A percentile compares a stretch with the other conserved stretches of the same genome.
Conservation (phyloP, 1,140 invertebrate species). For the Temnothorax nylanderi region DNA sequence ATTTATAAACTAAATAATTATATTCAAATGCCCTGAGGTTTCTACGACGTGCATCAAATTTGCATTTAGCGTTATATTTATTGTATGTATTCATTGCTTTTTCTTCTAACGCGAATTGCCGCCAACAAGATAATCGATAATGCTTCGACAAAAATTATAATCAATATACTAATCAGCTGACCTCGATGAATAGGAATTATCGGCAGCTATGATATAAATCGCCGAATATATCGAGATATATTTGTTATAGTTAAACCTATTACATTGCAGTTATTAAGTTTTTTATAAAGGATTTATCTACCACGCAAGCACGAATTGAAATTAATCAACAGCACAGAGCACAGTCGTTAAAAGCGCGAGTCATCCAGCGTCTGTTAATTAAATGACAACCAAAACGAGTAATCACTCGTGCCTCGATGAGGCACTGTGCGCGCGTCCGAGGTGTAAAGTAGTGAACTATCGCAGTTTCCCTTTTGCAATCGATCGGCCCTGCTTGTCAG, state of each 20-base stretch:
- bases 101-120: background rate
- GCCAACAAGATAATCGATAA: background rate
- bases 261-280: constrained; percentile 37
- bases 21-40: background rate
- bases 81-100: background rate
- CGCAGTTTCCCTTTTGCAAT: constrained; percentile 6
- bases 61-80: constrained; percentile 4
- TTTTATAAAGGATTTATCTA: background rate
- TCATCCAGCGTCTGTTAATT: constrained; percentile 24
- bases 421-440: background rate
- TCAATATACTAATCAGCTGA: background rate
- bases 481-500: constrained; percentile 14
- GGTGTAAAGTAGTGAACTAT: constrained; percentile 6
- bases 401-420: constrained; percentile 11
- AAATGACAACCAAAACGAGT: constrained; percentile 45
- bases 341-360: constrained; percentile 24
- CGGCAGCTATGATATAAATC: constrained; percentile 11
- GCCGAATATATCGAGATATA: background rate
- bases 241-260: background rate
- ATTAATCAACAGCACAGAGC: constrained; percentile 19
- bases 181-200: background rate
- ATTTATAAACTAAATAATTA: constrained; percentile 3
- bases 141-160: constrained; percentile 1
- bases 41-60: background rate
- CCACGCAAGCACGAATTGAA: background rate